phyloP scores from a whole-genome alignment of 1,140 invertebrate species.

The Heliconius congener region DNA sequence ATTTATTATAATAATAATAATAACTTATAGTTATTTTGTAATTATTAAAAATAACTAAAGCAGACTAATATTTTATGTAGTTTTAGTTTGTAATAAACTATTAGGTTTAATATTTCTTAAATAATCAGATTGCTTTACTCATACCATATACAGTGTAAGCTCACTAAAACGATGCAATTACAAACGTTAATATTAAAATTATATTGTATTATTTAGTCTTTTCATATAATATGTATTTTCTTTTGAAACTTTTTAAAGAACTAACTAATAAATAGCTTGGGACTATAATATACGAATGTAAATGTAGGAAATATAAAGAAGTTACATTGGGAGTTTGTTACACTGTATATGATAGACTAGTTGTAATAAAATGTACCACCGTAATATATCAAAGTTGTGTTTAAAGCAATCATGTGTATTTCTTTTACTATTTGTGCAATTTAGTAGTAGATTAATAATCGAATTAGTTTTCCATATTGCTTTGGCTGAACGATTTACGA shows the following conservation, averaged over 20 bases:
- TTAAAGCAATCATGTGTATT: constrained; percentile 7
- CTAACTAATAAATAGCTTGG: too few species aligned
- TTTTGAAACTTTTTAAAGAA: too few species aligned
- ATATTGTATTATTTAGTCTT: too few species aligned
- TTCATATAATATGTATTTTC: too few species aligned
- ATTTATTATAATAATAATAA: background rate
- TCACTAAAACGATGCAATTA: too few species aligned
- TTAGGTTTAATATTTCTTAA: background rate
- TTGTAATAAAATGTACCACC: constrained; percentile 4
- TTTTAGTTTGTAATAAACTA: background rate
- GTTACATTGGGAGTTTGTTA: too few species aligned
- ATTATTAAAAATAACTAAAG: constrained; percentile 1
- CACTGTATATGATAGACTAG: background rate
- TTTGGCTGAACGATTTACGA: background rate
- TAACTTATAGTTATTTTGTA: constrained; percentile 4
- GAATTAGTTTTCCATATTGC: background rate
- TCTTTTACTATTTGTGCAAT: background rate
- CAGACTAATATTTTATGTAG: background rate
- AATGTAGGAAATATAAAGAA: too few species aligned
- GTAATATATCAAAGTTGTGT: constrained; percentile 10
- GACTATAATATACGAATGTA: too few species aligned
- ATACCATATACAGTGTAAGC: background rate
- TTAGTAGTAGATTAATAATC: constrained; percentile 3
- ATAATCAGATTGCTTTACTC: background rate
- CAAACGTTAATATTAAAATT: too few species aligned